These are phyloP conservation scores for Ornithoptera alexandrae DNA, from an alignment of 2,888 invertebrate species.

Conservation along the genomic window DNA sequence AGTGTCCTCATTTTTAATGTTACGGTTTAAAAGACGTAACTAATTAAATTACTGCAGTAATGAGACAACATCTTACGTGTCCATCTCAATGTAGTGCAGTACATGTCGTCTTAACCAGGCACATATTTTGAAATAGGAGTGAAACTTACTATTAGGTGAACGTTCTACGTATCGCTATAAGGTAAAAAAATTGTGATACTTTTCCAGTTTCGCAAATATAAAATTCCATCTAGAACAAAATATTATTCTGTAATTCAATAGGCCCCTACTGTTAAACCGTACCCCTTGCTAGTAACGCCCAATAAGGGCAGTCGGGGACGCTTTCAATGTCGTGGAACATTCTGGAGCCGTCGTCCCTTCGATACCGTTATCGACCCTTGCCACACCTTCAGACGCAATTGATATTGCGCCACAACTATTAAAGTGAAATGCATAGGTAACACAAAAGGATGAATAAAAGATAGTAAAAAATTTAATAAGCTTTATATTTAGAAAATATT, in stretches of 20 bases:
- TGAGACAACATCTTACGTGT: too few species aligned
- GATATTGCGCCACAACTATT: background rate
- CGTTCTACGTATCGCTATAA: too few species aligned
- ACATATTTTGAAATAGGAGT: too few species aligned
- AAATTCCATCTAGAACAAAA: too few species aligned
- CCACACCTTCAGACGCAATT: slow-evolving; percentile 6
- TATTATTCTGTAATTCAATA: background rate
- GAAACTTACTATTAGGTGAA: too few species aligned
- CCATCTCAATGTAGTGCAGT: too few species aligned
- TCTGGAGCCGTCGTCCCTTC: background rate
- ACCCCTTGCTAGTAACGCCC: background rate
- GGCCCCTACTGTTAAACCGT: background rate
- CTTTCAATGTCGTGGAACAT: slow-evolving; percentile 4
- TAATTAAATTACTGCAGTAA: too few species aligned
- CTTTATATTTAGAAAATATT: slow-evolving; percentile 49
- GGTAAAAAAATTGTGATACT: too few species aligned
- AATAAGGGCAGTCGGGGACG: background rate
- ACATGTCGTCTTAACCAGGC: too few species aligned
- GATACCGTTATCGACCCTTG: slow-evolving; percentile 3
- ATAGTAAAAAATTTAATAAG: slow-evolving; percentile 42
- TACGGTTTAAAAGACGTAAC: too few species aligned
- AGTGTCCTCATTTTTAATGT: too few species aligned
- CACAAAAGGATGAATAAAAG: slow-evolving; percentile 38
- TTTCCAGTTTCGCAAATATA: too few species aligned
- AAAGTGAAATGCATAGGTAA: background rate